A percentile compares a stretch with the other conserved stretches of the same genome.
Conservation (phyloP, 2,888 invertebrate species). For the Thymelicus sylvestris region DNA sequence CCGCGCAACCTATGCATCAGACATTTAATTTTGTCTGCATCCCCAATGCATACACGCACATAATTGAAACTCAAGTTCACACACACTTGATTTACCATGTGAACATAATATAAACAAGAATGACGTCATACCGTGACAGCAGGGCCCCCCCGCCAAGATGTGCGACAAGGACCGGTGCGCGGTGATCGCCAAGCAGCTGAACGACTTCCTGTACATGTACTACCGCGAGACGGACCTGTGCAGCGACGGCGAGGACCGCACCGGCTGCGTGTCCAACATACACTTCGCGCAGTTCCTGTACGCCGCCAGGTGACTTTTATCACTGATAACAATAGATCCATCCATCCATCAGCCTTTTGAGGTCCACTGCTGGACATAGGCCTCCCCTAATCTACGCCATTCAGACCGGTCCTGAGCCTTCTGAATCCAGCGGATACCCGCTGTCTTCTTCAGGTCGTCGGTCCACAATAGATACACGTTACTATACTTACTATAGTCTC, state of each 20-base stretch:
- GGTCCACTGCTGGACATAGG: no score
- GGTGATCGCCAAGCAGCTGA: slow-evolving; percentile 92
- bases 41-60: no score
- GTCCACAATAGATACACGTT: no score
- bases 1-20: no score
- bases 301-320: slow-evolving; percentile 75
- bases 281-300: slow-evolving; percentile 79
- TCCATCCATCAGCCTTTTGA: no score
- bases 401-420: no score
- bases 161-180: slow-evolving; percentile 93
- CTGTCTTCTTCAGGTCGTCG: no score
- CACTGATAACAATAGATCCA: no score
- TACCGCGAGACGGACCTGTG: slow-evolving; percentile 92
- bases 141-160: slow-evolving; percentile 89
- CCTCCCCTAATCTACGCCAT: no score
- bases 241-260: slow-evolving; percentile 87
- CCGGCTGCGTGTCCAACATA: slow-evolving; percentile 79
- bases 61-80: slow-evolving; percentile 2
- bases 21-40: no score
- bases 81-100: neutral
- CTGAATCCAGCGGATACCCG: no score
- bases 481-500: no score
- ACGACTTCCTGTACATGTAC: slow-evolving; percentile 93
- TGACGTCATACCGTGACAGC: slow-evolving; percentile 34
- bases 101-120: neutral